Evolutionary conservation across 2,113 vertebrate genomes (phyloP).

Genomic region (Vulpes vulpes): DNA sequence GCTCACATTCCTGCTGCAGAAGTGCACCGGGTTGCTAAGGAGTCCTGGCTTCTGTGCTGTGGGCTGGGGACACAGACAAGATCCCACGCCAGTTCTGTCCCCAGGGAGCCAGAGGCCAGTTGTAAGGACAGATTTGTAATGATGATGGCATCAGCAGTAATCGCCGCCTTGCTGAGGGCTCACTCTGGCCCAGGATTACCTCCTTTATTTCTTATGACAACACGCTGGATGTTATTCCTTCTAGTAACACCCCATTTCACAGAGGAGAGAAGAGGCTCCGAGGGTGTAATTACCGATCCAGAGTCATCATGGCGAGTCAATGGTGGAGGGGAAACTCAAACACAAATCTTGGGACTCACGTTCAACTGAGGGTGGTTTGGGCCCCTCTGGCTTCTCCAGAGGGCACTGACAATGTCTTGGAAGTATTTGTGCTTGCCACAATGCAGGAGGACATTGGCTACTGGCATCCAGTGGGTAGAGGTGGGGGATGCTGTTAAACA

Average conservation of each 20-base stretch:
- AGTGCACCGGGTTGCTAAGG: background rate
- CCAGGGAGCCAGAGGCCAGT: background rate
- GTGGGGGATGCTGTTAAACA: background rate
- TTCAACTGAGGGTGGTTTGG: background rate
- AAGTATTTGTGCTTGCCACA: background rate
- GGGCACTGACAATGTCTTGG: background rate
- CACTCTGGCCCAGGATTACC: background rate
- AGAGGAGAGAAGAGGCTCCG: background rate
- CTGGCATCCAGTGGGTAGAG: background rate
- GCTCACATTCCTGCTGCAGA: background rate
- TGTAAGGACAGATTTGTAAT: background rate
- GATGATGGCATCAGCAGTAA: background rate
- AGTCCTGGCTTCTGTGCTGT: background rate
- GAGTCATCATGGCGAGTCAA: background rate
- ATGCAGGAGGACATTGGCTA: too few species aligned
- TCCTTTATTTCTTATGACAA: background rate
- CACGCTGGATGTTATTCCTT: background rate
- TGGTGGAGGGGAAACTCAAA: background rate
- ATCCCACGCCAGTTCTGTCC: background rate
- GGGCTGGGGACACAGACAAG: background rate
- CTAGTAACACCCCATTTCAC: background rate
- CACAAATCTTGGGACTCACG: background rate
- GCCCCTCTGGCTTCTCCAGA: background rate
- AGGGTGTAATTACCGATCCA: background rate
- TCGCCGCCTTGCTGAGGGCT: background rate